Conservation (phyloP, 2,888 invertebrate species). For the Epinotia nisella region DNA sequence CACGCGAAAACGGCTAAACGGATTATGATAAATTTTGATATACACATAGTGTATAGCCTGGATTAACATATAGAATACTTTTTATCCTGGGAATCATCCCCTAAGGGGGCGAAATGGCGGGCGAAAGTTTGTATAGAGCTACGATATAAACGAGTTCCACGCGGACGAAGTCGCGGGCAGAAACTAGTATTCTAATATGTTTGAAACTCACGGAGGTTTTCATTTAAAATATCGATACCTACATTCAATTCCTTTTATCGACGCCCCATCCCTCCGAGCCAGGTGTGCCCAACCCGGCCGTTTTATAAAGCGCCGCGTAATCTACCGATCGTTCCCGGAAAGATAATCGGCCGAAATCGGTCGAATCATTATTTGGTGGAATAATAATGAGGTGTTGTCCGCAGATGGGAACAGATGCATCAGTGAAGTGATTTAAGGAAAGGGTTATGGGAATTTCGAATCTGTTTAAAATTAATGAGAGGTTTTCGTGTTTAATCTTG, state of each 20-base stretch:
- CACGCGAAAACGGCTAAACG: too few relatives aligned
- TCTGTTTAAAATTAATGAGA: constrained; percentile 22
- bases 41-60: too few relatives aligned
- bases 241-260: constrained; percentile 32
- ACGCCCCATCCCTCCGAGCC: constrained; percentile 42
- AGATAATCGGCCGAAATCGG: constrained; percentile 70
- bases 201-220: too few relatives aligned
- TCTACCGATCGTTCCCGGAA: constrained; percentile 70
- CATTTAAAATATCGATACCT: constrained; percentile 1
- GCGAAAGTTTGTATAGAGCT: too few relatives aligned
- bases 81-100: too few relatives aligned
- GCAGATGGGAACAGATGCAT: constrained; percentile 29
- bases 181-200: too few relatives aligned
- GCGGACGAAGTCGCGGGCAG: too few relatives aligned
- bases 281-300: constrained; percentile 51
- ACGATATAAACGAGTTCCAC: too few relatives aligned
- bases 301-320: constrained; percentile 64
- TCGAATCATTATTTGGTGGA: constrained; percentile 72
- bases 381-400: constrained; percentile 69
- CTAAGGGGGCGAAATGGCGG: too few relatives aligned
- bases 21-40: too few relatives aligned
- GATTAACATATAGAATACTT: too few relatives aligned
- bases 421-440: background rate
- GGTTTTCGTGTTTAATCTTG: constrained; percentile 13
- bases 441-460: constrained; percentile 1